Evolutionary conservation across 1,140 invertebrate genomes (phyloP), one percentile per base, ranked within the genome.

Genomic region (Eciton burchellii): DNA sequence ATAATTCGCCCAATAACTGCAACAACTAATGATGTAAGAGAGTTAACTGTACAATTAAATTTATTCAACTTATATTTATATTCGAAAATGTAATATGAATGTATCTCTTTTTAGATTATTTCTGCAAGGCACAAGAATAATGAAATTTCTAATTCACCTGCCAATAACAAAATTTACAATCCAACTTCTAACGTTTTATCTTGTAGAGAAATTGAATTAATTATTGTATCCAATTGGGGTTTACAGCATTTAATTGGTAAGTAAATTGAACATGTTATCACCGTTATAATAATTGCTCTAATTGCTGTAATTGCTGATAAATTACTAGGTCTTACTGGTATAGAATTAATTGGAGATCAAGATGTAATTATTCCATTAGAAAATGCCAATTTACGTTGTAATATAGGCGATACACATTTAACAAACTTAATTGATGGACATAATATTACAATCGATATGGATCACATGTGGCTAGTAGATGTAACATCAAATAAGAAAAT

Each of bases 401-500:
- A 89, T 54, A 24, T 60, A 19, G 84, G 77, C 47, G 81, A 89
- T 86, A 73, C 85, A 81, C 86, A 82, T 85, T 63, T 91, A 83
- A 90, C 90, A 63, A 93, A 90, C 70, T 85, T 96, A 14, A 94
- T 96, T 81, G 94, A 95, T 87, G 95, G 94, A n/a, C 89, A 93
- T 3, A 96, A 96, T 88, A 92, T 96, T 49, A 95, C 96, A 3
- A 95, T 93, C 0, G 93, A 96, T 68, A 87, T 91, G n/a, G 92
- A 93, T 35, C 92, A 96, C 65, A 96, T 96, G 96, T 96, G 96
- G 96, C 94, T 94, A 77, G 90, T 92, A 3, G 91, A 93, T 60
- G 95, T 95, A 84, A 82, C 84, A 24, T 84, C 91, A 3, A 94
- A 93, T 0, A 87, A 82, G 26, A 63, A 14, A 41, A 91, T 92